Evolutionary conservation across 2,888 invertebrate species (phyloP), one percentile per base, ranked within the genome.

Genomic region (Sturmia bella): DNA sequence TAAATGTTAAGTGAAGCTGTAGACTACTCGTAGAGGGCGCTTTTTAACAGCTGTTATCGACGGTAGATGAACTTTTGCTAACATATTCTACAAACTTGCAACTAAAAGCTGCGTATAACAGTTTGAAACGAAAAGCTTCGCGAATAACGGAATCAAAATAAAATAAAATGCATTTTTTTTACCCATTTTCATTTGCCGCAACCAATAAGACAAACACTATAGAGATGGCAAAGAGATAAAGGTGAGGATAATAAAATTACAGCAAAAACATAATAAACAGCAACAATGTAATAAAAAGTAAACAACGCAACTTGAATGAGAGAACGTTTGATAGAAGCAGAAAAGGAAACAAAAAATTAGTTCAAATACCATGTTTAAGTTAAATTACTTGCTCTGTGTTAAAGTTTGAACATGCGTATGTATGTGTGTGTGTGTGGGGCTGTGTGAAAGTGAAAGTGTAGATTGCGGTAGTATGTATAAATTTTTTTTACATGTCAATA

Each of bases 171-270:
- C n/a, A n/a, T n/a, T n/a, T 37, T 32, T 83, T 83, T 79, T 80
- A 43, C 57, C 80, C 63, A 75, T 80, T 79, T 79, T 80, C 79
- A 75, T 80, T 80, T 72, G 79, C 80, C 80, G 83, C 83, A 80
- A 80, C 66, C 80, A 76, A 78, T 68, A 61, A 52, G 32, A 72
- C 59, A 57, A 83, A 79, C 52, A 70, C 15, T 52, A 66, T 77
- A 50, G 41, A 41, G 43, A 61, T 50, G 54, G 72, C 61, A 17
- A 43, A 41, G 19, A 63, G 63, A 83, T 54, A 78, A 78, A 59
- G 24, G 32, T 11, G 56, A 45, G 43, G 61, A 73, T 43, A 76
- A 64, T 48, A 76, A 50, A 80, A 52, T 52, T 50, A 70, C 64
- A 54, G 41, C 39, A 56, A 43, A 57, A 37, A 59, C 27, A 32